These are phyloP conservation scores for Macrotrachela quadricornifera DNA, from an alignment of 1,140 invertebrate species.

Conservation along the genomic window DNA sequence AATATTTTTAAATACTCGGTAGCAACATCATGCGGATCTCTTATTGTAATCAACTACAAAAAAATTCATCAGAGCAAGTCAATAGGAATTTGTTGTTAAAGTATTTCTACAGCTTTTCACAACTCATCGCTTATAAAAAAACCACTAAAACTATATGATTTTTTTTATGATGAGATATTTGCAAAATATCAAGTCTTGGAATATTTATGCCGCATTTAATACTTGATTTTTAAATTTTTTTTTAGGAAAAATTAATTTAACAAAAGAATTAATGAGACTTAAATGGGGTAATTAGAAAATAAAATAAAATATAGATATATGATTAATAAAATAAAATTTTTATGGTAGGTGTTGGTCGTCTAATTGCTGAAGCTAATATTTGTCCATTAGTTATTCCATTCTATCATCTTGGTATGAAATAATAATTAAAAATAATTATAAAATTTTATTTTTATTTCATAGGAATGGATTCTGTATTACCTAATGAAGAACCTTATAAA, in stretches of 20 bases:
- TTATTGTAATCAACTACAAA: too few species aligned
- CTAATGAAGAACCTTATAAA: conserved; percentile 1
- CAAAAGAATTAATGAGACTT: conserved; percentile 1
- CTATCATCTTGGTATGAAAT: conserved; percentile 6
- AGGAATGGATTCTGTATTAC: conserved; percentile 5
- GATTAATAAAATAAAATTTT: neutral
- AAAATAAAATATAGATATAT: neutral
- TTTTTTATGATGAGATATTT: too few species aligned
- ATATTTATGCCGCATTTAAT: too few species aligned
- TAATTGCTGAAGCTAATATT: neutral
- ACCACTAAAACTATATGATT: too few species aligned
- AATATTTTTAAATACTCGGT: too few species aligned
- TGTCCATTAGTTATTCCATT: conserved; percentile 6
- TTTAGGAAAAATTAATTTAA: conserved; percentile 1
- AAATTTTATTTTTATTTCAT: neutral
- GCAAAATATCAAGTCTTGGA: too few species aligned
- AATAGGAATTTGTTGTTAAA: too few species aligned
- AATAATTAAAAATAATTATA: neutral
- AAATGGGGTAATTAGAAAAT: neutral
- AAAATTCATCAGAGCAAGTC: too few species aligned
- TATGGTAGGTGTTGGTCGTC: neutral
- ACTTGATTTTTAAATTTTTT: too few species aligned
- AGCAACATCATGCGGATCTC: too few species aligned
- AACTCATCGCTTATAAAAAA: too few species aligned
- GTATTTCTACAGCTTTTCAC: too few species aligned